Conservation (phyloP, 1,140 invertebrate species). For the Oncopeltus fasciatus region DNA sequence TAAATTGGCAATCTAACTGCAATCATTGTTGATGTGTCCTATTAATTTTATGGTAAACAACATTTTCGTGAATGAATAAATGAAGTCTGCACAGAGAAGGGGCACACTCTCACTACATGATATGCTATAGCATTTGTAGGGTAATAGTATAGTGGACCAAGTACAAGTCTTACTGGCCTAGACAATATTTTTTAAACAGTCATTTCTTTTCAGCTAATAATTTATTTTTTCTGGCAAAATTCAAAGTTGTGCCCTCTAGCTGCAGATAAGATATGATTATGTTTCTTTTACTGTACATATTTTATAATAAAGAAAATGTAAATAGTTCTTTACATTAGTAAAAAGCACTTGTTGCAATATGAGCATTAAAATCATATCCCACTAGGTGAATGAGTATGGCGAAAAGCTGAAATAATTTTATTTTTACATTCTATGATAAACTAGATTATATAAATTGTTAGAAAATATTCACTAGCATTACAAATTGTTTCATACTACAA, state of each 20-base stretch:
- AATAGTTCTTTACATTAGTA: slow-evolving; percentile 5
- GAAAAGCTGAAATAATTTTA: neutral
- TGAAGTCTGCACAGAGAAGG: slow-evolving; percentile 9
- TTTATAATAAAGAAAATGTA: neutral
- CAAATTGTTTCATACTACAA: no score
- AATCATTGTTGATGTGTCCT: no score
- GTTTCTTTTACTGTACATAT: slow-evolving; percentile 1
- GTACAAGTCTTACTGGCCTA: no score
- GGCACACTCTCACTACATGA: slow-evolving; percentile 10
- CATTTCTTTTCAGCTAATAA: no score
- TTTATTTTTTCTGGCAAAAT: neutral
- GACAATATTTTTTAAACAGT: no score
- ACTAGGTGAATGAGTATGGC: neutral
- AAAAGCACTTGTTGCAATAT: slow-evolving; percentile 8
- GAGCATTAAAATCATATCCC: slow-evolving; percentile 1
- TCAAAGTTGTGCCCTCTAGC: slow-evolving; percentile 1
- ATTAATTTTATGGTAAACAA: no score
- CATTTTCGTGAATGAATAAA: no score
- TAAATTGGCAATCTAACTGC: slow-evolving; percentile 8
- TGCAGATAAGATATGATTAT: slow-evolving; percentile 7
- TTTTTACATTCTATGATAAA: no score
- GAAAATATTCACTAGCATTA: no score
- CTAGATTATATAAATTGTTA: no score
- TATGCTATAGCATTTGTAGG: slow-evolving; percentile 15
- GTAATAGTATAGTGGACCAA: no score